Evolutionary conservation across 2,797 vertebrate genomes (phyloP), one percentile per base, ranked within the genome.

Genomic region (Tenualosa ilisha): DNA sequence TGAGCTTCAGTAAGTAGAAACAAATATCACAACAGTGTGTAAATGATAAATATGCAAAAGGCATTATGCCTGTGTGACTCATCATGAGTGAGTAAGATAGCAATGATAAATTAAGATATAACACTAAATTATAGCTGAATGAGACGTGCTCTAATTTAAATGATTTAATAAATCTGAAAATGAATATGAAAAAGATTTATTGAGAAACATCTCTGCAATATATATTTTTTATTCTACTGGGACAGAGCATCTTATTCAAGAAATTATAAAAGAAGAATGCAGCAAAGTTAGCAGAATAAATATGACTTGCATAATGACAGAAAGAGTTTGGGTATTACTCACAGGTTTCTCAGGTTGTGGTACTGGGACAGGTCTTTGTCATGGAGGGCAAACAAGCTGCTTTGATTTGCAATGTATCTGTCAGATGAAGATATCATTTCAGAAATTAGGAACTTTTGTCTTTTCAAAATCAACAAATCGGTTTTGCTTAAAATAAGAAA

Each of bases 371-470:
- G 95, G 86, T 99, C 98, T 90, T 96, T 96, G 91, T 98, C 97
- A 24, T 96, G 98, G 94, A 99, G 98, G 90, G 97, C 96, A 89
- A 97, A 97, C 90, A 99, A 96, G 86, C 93, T 95, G 89, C 91
- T 94, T 94, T 99, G 98, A 92, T 98, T 98, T 89, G 97, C 96
- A 0, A 99, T 99, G 92, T 97, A 99, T 88, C 98, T 99, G 95
- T 93, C 88, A 56, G 37, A 72, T 72, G 26, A 72, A 75, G 15
- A 75, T 20, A 75, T 6, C 2, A 43, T 75, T 75, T 75, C 68
- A 75, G 37, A 75, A 75, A 7, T 37, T 20, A 43, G 17, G 68
- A 75, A 5, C 43, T 24, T 68, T 11, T 68, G 22, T 9, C 0
- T 68, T 6, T 15, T 17, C 15, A 13, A 17, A 75, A 20, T 65